These are phyloP conservation scores for Pteropus alecto DNA, from an alignment of 2,113 vertebrate species.

Conservation along the genomic window DNA sequence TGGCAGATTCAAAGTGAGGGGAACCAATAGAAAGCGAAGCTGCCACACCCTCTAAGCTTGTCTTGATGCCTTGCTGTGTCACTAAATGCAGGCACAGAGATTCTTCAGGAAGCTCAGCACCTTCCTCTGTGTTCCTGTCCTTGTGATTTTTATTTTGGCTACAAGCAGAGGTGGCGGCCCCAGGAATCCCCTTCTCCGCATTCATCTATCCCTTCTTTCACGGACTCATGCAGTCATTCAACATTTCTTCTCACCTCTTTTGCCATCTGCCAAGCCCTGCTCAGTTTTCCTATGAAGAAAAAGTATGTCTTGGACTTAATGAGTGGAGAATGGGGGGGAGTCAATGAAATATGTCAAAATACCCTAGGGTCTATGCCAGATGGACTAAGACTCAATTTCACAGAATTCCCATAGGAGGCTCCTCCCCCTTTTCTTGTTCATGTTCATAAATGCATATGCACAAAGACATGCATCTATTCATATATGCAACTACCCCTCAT, in stretches of 20 bases:
- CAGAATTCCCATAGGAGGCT: neutral
- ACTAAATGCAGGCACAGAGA: neutral
- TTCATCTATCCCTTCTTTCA: neutral
- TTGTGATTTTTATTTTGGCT: neutral
- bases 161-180: neutral
- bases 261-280: neutral
- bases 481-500: neutral
- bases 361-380: neutral
- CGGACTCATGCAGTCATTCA: neutral
- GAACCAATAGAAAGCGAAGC: neutral
- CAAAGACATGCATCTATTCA: neutral
- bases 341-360: neutral
- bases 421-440: neutral
- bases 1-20: neutral
- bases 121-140: neutral
- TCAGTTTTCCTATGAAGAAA: neutral
- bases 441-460: neutral
- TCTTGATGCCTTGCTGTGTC: neutral
- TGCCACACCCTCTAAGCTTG: rapidly evolving
- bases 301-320: neutral
- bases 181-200: neutral
- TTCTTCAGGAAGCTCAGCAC: rapidly evolving
- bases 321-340: neutral
- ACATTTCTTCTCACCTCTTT: neutral
- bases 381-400: neutral